Conservation (phyloP, 2,888 invertebrate genomes). For the Drosophila monieri region DNA sequence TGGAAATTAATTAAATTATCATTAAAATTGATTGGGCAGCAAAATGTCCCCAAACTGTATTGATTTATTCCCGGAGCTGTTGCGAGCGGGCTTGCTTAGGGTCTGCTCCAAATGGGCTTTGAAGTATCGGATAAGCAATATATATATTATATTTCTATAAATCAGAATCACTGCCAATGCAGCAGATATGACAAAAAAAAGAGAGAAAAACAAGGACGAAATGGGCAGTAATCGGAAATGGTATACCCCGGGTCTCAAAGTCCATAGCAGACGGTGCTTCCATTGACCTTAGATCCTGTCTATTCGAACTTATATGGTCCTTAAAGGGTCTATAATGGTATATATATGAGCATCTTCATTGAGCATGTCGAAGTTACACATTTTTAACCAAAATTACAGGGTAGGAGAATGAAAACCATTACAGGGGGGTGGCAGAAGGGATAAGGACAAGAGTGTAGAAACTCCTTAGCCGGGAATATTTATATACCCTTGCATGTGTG, state of each 20-base stretch:
- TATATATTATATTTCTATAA: constrained; percentile 54
- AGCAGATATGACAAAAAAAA: constrained; percentile 1
- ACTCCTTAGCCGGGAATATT: constrained; percentile 17
- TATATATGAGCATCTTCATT: no score
- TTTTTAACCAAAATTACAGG: no score
- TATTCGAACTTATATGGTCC: no score
- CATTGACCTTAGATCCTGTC: no score
- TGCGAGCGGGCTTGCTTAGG: not conserved
- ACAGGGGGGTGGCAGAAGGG: not conserved
- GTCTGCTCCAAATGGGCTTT: constrained; percentile 29
- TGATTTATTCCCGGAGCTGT: constrained; percentile 5
- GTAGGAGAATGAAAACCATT: not conserved
- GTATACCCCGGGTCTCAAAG: not conserved
- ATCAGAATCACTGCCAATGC: constrained; percentile 61
- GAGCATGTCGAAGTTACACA: no score
- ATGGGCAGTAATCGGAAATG: not conserved
- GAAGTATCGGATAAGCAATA: constrained; percentile 46
- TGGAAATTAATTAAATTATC: constrained; percentile 70
- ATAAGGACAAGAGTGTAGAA: not conserved
- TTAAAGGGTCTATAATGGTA: no score
- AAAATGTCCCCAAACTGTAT: not conserved
- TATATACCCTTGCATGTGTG: constrained; percentile 17
- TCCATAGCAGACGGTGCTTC: not conserved
- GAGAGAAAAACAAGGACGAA: not conserved
- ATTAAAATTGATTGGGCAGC: constrained; percentile 69